These are phyloP conservation scores for Huso huso DNA, from an alignment of 2,797 vertebrate genomes.

Conservation along the genomic window DNA sequence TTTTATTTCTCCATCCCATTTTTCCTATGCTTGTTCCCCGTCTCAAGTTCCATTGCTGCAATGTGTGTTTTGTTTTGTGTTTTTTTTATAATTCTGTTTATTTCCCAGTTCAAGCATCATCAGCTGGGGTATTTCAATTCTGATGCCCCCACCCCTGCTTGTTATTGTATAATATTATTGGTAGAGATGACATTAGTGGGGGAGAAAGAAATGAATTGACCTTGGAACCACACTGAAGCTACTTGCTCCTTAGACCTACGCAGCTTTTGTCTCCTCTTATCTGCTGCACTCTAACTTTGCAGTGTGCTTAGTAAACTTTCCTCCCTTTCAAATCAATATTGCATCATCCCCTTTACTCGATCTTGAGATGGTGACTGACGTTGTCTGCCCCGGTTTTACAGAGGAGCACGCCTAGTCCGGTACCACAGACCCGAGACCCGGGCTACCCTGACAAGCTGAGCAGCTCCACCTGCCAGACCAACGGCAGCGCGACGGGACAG, in stretches of 20 bases:
- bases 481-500: constrained; percentile 54
- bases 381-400: constrained; percentile 37
- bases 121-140: no score
- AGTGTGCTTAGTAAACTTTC: constrained; percentile 2
- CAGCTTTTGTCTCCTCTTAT: constrained; percentile 26
- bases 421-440: constrained; percentile 66
- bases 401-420: constrained; percentile 94
- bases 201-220: no score
- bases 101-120: no score
- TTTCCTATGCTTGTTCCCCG: no score
- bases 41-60: no score
- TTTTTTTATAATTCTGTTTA: no score
- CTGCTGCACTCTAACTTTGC: constrained; percentile 14
- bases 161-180: no score
- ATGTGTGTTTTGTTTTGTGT: no score
- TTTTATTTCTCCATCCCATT: no score
- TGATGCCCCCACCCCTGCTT: no score
- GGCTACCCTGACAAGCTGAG: constrained; percentile 63
- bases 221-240: no score
- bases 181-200: no score
- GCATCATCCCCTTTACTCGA: not conserved
- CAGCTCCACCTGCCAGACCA: constrained; percentile 61
- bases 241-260: not conserved
- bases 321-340: not conserved
- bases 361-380: not conserved